A percentile compares a stretch with the other conserved stretches of the same genome.
These are phyloP conservation scores for Apodemia hepburni DNA, from an alignment of 2,888 invertebrate species.

Conservation along the genomic window DNA sequence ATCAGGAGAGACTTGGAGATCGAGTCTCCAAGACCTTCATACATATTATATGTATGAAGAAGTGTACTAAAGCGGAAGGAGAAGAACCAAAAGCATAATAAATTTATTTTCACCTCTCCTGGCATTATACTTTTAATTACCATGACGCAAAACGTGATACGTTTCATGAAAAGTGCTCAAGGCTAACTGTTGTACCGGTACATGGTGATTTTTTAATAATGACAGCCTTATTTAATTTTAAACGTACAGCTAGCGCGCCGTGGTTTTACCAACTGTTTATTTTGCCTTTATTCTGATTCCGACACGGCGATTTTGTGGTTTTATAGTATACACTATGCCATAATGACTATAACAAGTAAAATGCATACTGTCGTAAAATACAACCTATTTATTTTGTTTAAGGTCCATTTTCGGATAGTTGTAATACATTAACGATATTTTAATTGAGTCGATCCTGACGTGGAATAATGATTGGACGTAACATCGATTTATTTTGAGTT, in stretches of 20 bases:
- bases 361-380: conserved; percentile 40
- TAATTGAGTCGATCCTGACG: conserved; percentile 79
- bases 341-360: conserved; percentile 74
- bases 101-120: neutral
- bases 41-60: no score
- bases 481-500: conserved; percentile 79
- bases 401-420: conserved; percentile 53
- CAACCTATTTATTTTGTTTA: conserved; percentile 42
- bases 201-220: conserved; percentile 49
- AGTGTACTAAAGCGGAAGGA: no score
- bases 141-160: conserved; percentile 14
- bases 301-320: conserved; percentile 78
- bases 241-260: conserved; percentile 46
- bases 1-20: no score
- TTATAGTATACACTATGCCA: conserved; percentile 72
- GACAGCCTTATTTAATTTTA: conserved; percentile 53
- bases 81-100: no score
- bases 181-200: conserved; percentile 7
- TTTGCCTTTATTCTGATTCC: conserved; percentile 75
- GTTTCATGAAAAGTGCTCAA: conserved; percentile 19
- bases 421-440: conserved; percentile 74
- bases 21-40: no score
- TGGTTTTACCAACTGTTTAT: conserved; percentile 69
- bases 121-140: conserved; percentile 1
- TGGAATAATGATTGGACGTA: conserved; percentile 79